phyloP scores from a whole-genome alignment of 2,888 invertebrate genomes.

The Microchrysa polita region DNA sequence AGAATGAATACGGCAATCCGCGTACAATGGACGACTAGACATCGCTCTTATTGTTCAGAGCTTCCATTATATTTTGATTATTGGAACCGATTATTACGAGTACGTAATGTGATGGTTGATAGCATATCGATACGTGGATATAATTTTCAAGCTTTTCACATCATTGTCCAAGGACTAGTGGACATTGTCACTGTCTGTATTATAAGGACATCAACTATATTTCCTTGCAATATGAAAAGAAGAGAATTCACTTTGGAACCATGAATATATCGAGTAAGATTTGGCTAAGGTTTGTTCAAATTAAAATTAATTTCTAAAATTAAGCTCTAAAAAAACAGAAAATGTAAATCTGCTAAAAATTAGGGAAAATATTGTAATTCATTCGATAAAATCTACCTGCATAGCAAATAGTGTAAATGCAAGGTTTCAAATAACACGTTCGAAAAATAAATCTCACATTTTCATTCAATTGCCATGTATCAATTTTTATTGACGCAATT shows the following conservation, averaged over 20 bases:
- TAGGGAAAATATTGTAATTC: not conserved
- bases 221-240: no score
- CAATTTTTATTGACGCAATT: not conserved
- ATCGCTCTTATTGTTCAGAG: slow-evolving; percentile 13
- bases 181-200: not conserved
- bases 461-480: no score
- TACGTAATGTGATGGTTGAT: slow-evolving; percentile 25
- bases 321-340: no score
- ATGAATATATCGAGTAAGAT: no score
- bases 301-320: no score
- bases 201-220: not conserved
- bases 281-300: no score
- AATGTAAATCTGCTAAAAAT: no score
- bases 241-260: no score
- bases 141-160: slow-evolving; percentile 26
- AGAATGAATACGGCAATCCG: not conserved
- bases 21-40: not conserved
- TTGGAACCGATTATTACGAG: slow-evolving; percentile 38
- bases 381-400: not conserved
- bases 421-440: no score
- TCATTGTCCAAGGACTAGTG: not conserved
- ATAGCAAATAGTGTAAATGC: not conserved
- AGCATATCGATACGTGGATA: slow-evolving; percentile 11
- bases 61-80: slow-evolving; percentile 31
- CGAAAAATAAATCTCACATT: no score